Conservation (phyloP, 2,113 vertebrate species). For the Syngnathus scovelli region DNA sequence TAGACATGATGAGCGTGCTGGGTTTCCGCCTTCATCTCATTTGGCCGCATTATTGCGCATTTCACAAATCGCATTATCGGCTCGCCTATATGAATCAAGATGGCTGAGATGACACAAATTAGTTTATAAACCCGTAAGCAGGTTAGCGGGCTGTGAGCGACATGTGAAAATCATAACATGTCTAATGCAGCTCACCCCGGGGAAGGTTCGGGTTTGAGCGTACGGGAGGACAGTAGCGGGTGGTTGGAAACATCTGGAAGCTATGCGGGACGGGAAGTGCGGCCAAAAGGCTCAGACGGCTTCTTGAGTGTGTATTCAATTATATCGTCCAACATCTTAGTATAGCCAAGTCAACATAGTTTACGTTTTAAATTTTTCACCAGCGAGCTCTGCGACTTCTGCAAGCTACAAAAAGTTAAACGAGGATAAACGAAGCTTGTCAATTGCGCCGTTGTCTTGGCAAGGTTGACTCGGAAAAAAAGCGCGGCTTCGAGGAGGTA, state of each 20-base stretch:
- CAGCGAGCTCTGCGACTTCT: too few species aligned
- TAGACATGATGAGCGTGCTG: neutral
- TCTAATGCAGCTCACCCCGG: neutral
- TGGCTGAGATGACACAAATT: neutral
- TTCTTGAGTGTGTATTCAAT: neutral
- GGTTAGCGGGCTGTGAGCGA: neutral
- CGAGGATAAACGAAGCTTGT: neutral
- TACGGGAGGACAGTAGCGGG: neutral
- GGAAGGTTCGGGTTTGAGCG: neutral
- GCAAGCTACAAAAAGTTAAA: too few species aligned
- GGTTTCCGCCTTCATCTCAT: slow-evolving; percentile 8
- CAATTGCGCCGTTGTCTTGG: slow-evolving; percentile 38
- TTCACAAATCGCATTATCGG: slow-evolving; percentile 37
- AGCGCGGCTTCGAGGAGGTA: slow-evolving; percentile 2
- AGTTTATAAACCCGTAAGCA: neutral
- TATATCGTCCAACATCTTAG: neutral
- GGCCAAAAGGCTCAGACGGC: neutral
- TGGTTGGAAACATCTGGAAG: slow-evolving; percentile 7
- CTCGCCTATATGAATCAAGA: slow-evolving; percentile 9
- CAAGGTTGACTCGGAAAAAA: slow-evolving; percentile 13
- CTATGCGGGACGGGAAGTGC: neutral
- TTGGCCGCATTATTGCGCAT: slow-evolving; percentile 17
- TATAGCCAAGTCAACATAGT: neutral
- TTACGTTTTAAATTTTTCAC: neutral
- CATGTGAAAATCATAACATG: neutral